Conservation (phyloP, 2,113 vertebrate species). For the Ardeotis arabs region DNA sequence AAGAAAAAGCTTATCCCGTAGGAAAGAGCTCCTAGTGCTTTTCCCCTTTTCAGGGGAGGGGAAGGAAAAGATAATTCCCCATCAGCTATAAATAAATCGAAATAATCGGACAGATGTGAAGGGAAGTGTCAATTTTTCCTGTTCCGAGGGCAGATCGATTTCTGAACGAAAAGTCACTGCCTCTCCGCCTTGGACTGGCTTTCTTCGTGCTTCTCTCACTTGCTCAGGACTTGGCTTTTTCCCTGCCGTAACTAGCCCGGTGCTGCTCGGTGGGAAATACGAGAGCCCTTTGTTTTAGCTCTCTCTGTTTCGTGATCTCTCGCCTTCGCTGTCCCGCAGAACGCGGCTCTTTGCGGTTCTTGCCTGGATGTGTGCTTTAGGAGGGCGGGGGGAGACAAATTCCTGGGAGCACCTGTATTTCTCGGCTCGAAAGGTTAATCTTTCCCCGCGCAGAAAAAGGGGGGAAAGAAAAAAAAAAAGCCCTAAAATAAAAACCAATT, state of each 20-base stretch:
- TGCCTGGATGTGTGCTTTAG: not conserved
- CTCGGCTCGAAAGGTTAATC: conserved; percentile 27
- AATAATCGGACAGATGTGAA: conserved; percentile 4
- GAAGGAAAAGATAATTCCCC: conserved; percentile 8
- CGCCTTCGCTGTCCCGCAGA: not conserved
- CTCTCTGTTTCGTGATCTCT: not conserved
- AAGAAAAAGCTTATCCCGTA: not conserved
- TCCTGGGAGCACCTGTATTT: conserved; percentile 50
- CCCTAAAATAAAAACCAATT: not conserved
- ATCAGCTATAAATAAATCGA: conserved; percentile 14
- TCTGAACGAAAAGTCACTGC: not conserved
- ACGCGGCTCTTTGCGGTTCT: not conserved
- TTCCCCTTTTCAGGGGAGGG: not conserved
- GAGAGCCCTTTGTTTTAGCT: conserved; percentile 11
- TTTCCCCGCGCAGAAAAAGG: not conserved
- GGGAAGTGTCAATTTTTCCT: not conserved
- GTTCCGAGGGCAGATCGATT: not conserved
- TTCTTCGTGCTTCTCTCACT: not conserved
- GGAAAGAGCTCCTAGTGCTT: not conserved
- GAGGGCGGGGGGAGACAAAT: not conserved
- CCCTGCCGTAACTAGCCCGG: not conserved
- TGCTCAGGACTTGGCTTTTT: not conserved
- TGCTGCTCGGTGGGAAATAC: not conserved
- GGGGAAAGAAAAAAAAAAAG: not conserved
- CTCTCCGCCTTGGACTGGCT: not conserved